A percentile compares a stretch with the other conserved stretches of the same genome.
Conservation (phyloP, 2,113 vertebrate species). For the Nesogale talazaci region DNA sequence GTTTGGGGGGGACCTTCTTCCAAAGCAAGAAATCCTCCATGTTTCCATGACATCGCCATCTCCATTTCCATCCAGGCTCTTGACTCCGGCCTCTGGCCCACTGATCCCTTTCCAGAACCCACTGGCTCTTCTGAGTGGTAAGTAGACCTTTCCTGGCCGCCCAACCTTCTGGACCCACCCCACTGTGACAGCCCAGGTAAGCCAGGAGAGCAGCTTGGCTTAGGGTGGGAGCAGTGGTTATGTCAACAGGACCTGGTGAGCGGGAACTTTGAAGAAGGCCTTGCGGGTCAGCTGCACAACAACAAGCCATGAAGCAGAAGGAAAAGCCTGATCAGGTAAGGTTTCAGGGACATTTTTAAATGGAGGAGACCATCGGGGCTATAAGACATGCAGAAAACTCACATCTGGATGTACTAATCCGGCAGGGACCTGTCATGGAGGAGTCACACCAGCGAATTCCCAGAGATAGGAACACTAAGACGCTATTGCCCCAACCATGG, state of each 20-base stretch:
- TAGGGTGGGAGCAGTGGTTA: not conserved
- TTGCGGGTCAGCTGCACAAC: not conserved
- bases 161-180: too few species aligned
- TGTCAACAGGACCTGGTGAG: not conserved
- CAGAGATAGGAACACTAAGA: not conserved
- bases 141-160: not conserved
- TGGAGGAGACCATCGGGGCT: too few species aligned
- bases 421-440: fast-evolving
- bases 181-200: not conserved
- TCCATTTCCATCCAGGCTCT: too few species aligned
- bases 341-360: not conserved
- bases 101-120: not conserved
- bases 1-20: not conserved
- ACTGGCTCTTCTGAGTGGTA: too few species aligned
- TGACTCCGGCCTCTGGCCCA: not conserved
- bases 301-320: not conserved
- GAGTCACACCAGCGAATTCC: not conserved
- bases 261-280: not conserved
- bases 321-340: not conserved
- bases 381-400: not conserved
- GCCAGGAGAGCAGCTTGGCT: not conserved
- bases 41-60: not conserved
- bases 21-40: too few species aligned
- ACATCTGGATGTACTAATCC: not conserved
- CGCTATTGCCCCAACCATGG: fast-evolving